Base-by-base conservation (phyloP, 30 jellyfish, hydroid and myxozoan genomes). In the Aurelia coerulea region DNA sequence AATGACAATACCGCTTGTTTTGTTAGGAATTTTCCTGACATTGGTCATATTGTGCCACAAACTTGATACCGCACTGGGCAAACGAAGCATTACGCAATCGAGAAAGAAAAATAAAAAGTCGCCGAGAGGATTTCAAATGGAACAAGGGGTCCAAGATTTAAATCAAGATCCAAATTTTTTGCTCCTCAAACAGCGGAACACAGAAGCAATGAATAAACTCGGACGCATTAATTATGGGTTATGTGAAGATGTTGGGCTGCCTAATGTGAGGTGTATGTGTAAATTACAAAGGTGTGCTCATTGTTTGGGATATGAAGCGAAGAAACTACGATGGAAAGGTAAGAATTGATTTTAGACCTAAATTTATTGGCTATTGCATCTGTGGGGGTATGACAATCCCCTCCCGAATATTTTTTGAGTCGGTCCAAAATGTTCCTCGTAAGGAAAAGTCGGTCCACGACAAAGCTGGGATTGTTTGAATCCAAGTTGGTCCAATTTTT, bases 261-360 rank as follows among this genome's bases (percentile, higher is more conserved):
- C 10, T 14, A 46, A 18, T 8, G 80, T 58, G 9, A 86, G 87
- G 16, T 84, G 93, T 67, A 63, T 84, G 76, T 84, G 93, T 62
- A 84, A 62, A 49, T 46, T 84, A 65, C 73, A 39, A 10, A 60
- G 93, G 17, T 84, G 93, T 62, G 87, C 93, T 16, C 93, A 84
- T 46, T 84, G 93, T 65, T 23, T 70, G 46, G 93, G 93, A 5
- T 63, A 51, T 65, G 88, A 84, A 4, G 73, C 76, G 10, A 84
- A 84, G 82, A 73, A 60, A 29, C 59, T 84, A 5, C 93, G 72
- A 63, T 84, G 93, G 93, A 74, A 63, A 64, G 93, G 93, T 84
- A 49, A 2, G 72, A 10, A 52, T 0, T 49, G 53, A 39, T 42
- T 10, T 16, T 69, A 71, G 50, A 46, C 15, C 32, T 0, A 39